Percentiles rank a stretch among this genome's conserved stretches.
Evolutionary conservation across 1,140 invertebrate species (phyloP).

Genomic region (Pygmarrhopalites habei): DNA sequence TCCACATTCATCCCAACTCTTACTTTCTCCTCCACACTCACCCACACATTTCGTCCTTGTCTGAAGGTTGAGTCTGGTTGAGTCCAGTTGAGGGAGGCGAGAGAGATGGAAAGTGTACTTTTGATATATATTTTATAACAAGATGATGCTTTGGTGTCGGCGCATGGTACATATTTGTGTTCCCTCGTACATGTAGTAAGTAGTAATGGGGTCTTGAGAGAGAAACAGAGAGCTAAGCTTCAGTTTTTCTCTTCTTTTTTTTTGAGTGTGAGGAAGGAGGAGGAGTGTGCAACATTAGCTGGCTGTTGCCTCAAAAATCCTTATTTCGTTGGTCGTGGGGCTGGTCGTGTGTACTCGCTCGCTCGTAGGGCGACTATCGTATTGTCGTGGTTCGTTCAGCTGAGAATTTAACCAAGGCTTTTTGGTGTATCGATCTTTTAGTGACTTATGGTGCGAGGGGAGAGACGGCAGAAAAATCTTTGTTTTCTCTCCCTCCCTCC

Average conservation of each 20-base stretch:
- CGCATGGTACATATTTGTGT: background rate
- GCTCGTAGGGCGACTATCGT: background rate
- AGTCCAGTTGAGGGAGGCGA: background rate
- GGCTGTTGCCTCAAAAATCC: background rate
- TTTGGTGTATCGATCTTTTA: conserved; percentile 17
- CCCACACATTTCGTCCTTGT: background rate
- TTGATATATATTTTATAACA: background rate
- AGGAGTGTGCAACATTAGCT: background rate
- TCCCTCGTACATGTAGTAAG: background rate
- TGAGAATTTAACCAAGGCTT: conserved; percentile 11
- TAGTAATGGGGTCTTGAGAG: background rate
- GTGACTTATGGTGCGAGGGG: conserved; percentile 14
- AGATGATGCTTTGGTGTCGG: background rate
- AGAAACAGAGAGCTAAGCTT: no score
- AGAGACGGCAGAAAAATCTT: conserved; percentile 12
- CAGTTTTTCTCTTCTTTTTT: no score
- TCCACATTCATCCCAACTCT: background rate
- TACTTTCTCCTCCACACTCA: background rate
- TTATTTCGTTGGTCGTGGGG: background rate
- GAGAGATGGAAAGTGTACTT: background rate
- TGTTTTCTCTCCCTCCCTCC: conserved; percentile 11
- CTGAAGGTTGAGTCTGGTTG: background rate
- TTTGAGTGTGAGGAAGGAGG: background rate
- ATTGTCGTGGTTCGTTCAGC: background rate
- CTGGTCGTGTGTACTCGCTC: background rate